Evolutionary conservation across 2,797 vertebrate genomes (phyloP).

Genomic region (Meriones psammophilus): DNA sequence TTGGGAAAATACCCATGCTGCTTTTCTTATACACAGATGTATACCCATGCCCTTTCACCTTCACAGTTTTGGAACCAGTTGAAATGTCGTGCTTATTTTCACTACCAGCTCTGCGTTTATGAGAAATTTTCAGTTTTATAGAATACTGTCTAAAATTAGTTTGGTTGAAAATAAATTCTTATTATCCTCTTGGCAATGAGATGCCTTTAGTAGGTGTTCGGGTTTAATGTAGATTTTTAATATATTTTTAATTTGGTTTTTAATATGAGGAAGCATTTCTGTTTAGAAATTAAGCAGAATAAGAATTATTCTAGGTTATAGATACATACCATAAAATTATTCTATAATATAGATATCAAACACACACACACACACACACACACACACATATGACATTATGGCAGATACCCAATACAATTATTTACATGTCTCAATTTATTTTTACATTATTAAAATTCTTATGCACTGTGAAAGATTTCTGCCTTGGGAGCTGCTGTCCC

Average conservation of each 20-base stretch:
- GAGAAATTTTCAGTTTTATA: background rate
- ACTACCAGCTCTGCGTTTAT: background rate
- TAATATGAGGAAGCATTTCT: background rate
- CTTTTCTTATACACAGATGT: background rate
- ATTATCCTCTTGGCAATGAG: background rate
- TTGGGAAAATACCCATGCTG: background rate
- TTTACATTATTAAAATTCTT: background rate
- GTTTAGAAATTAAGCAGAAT: background rate
- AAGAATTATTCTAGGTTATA: background rate
- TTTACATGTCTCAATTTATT: background rate
- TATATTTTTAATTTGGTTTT: background rate
- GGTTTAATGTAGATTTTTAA: background rate
- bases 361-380: background rate
- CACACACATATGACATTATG: background rate
- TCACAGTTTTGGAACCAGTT: background rate
- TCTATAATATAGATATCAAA: background rate
- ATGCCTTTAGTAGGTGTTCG: background rate
- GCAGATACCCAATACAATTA: background rate
- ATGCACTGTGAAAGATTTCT: background rate
- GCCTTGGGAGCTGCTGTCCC: background rate
- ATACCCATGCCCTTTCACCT: accelerated
- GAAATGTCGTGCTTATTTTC: background rate
- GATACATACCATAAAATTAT: background rate
- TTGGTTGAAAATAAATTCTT: background rate
- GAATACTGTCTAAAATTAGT: background rate